Conservation (phyloP, 2,797 vertebrate genomes). For the Enteromius mattozi region DNA sequence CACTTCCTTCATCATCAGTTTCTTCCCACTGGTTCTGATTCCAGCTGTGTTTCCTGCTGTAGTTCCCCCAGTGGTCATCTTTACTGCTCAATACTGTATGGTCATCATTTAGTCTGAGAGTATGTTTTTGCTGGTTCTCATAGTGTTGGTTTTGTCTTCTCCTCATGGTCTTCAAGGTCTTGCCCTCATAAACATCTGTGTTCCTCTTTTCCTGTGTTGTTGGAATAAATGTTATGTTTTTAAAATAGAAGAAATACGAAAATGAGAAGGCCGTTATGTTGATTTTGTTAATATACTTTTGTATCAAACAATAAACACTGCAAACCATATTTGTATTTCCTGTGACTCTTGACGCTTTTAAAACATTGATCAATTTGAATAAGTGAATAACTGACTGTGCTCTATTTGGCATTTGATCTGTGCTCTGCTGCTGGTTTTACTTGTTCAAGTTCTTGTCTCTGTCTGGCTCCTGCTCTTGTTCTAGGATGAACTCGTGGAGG, state of each 20-base stretch:
- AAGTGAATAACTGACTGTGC: slow-evolving; percentile 13
- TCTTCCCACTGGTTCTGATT: slow-evolving; percentile 14
- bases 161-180: slow-evolving; percentile 11
- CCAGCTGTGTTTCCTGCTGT: slow-evolving; percentile 13
- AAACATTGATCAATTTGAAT: not conserved
- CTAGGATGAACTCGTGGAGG: slow-evolving; percentile 42
- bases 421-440: slow-evolving; percentile 49
- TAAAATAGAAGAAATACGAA: slow-evolving; percentile 22
- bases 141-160: not conserved
- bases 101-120: not conserved
- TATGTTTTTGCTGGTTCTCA: not conserved
- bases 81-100: not conserved
- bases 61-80: not conserved
- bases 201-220: slow-evolving; percentile 31
- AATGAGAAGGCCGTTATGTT: not conserved
- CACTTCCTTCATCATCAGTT: slow-evolving; percentile 15
- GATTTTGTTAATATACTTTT: not conserved
- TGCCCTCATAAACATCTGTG: not conserved
- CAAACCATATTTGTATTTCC: slow-evolving; percentile 17
- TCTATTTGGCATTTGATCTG: slow-evolving; percentile 25
- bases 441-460: slow-evolving; percentile 46
- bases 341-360: not conserved
- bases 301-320: slow-evolving; percentile 17
- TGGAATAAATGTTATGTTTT: slow-evolving; percentile 38
- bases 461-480: slow-evolving; percentile 47